A percentile compares a stretch with the other conserved stretches of the same genome.
phyloP scores from a whole-genome alignment of 30 jellyfish, hydroid and myxozoan species.

The Hydractinia symbiolongicarpus region DNA sequence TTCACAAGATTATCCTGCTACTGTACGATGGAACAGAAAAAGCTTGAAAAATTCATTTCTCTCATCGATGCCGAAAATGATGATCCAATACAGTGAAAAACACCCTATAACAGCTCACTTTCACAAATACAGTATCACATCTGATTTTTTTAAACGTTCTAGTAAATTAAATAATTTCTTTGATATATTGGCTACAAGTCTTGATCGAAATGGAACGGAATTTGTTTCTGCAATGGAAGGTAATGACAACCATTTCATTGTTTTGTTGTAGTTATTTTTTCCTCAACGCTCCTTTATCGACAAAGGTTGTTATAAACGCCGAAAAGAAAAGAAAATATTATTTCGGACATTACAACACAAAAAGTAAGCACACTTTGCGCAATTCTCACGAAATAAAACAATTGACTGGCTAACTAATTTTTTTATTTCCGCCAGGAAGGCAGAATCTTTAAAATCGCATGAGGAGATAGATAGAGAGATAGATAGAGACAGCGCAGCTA shows the following conservation, averaged over 20 bases:
- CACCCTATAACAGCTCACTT: slow-evolving; percentile 49
- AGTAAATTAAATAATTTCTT: slow-evolving; percentile 15
- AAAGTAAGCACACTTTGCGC: too few relatives aligned
- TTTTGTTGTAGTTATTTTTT: too few relatives aligned
- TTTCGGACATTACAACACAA: too few relatives aligned
- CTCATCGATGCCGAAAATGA: slow-evolving; percentile 3
- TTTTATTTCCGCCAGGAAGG: too few relatives aligned
- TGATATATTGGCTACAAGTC: slow-evolving; percentile 39
- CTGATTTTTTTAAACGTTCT: slow-evolving; percentile 14
- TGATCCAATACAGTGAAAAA: slow-evolving; percentile 2
- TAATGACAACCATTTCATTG: background rate
- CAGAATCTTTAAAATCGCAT: too few relatives aligned
- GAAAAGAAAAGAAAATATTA: too few relatives aligned
- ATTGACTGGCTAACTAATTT: too few relatives aligned
- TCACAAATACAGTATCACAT: slow-evolving; percentile 50
- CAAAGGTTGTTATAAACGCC: too few relatives aligned
- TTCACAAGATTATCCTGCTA: slow-evolving; percentile 43
- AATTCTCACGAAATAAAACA: too few relatives aligned
- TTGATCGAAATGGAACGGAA: slow-evolving; percentile 41
- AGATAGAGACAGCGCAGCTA: too few relatives aligned
- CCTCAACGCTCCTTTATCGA: too few relatives aligned
- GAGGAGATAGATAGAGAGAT: too few relatives aligned
- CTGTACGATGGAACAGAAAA: slow-evolving; percentile 24
- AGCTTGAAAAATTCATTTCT: slow-evolving; percentile 23
- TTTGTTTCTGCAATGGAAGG: slow-evolving; percentile 69